These are phyloP conservation scores for Fistularia tabacaria DNA, from an alignment of 2,797 vertebrate species.

Conservation along the genomic window DNA sequence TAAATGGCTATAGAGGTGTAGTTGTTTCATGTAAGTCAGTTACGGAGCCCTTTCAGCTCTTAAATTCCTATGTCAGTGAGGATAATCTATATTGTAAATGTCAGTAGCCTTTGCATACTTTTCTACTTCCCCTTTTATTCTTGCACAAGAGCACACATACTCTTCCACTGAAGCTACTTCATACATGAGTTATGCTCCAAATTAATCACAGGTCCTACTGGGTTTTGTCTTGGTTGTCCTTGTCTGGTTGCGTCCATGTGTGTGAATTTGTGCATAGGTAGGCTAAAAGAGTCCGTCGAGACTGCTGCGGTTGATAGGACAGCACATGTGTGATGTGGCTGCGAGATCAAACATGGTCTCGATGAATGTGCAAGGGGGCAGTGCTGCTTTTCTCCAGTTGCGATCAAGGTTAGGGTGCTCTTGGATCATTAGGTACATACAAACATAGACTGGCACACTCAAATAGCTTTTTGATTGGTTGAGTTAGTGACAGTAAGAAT, in stretches of 20 bases:
- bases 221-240: slow-evolving; percentile 76
- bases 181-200: slow-evolving; percentile 56
- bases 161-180: slow-evolving; percentile 44
- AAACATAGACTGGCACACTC: slow-evolving; percentile 3
- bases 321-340: slow-evolving; percentile 90
- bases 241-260: slow-evolving; percentile 7
- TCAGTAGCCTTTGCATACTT: slow-evolving; percentile 52
- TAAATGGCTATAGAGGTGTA: slow-evolving; percentile 67
- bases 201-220: slow-evolving; percentile 90
- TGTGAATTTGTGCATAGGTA: slow-evolving; percentile 16
- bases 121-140: slow-evolving; percentile 34
- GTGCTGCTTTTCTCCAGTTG: slow-evolving; percentile 72
- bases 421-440: slow-evolving; percentile 82
- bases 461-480: neutral
- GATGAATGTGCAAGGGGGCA: slow-evolving; percentile 82
- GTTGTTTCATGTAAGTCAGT: slow-evolving; percentile 69
- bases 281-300: slow-evolving; percentile 45
- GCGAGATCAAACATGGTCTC: slow-evolving; percentile 94
- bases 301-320: slow-evolving; percentile 64
- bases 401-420: slow-evolving; percentile 85
- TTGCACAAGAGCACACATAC: neutral
- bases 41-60: slow-evolving; percentile 58
- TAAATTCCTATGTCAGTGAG: slow-evolving; percentile 70
- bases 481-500: slow-evolving; percentile 35
- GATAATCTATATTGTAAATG: slow-evolving; percentile 66